These are phyloP conservation scores for Hylaeus anthracinus DNA, from an alignment of 1,140 invertebrate genomes.

Conservation along the genomic window DNA sequence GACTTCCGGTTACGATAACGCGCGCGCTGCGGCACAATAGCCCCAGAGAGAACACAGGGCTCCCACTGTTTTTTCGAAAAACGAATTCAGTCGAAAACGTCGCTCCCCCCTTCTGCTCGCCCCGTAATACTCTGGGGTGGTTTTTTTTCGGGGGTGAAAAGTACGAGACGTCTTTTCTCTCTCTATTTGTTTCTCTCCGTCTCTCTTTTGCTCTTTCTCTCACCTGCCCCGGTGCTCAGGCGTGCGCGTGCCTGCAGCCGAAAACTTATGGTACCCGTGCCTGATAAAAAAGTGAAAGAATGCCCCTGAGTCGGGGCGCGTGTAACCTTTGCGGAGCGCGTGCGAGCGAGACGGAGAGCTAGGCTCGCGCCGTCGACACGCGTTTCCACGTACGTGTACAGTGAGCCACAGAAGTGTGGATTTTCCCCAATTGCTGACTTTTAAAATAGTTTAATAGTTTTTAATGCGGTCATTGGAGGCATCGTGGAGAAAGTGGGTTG, in stretches of 20 bases:
- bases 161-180: neutral
- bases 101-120: neutral
- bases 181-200: too few species aligned
- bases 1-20: conserved; percentile 46
- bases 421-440: too few species aligned
- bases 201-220: conserved; percentile 27
- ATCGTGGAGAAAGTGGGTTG: too few species aligned
- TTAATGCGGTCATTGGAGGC: too few species aligned
- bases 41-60: neutral
- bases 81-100: conserved; percentile 13
- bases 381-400: neutral
- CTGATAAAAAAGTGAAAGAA: conserved; percentile 63
- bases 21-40: conserved; percentile 6
- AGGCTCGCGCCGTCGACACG: neutral
- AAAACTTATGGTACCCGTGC: conserved; percentile 38
- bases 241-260: conserved; percentile 67
- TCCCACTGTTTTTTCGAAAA: conserved; percentile 36
- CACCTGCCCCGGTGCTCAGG: conserved; percentile 66
- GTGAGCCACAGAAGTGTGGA: too few species aligned
- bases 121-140: conserved; percentile 20
- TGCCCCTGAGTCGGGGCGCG: conserved; percentile 27
- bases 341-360: neutral
- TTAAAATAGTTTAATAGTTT: too few species aligned
- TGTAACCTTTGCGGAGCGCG: conserved; percentile 18
- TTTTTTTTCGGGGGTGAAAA: conserved; percentile 16